Percentiles rank a stretch among this genome's conserved stretches.
These are phyloP conservation scores for Anabas testudineus DNA, from an alignment of 2,797 vertebrate genomes.

Conservation along the genomic window DNA sequence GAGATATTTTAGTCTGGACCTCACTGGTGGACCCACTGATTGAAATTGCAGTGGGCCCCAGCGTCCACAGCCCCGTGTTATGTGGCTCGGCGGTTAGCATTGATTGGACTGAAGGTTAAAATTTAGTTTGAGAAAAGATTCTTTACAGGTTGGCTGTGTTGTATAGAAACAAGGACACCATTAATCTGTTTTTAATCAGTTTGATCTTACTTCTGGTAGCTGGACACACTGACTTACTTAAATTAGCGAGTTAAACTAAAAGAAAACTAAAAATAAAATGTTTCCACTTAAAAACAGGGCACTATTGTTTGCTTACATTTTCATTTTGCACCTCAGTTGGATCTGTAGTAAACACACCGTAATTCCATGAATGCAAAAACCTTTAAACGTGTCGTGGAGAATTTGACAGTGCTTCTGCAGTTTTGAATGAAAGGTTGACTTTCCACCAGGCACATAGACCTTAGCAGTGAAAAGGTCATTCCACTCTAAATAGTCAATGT, in stretches of 20 bases:
- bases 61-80: neutral
- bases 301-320: neutral
- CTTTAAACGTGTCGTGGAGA: conserved; percentile 48
- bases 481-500: conserved; percentile 68
- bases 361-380: conserved; percentile 43
- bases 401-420: conserved; percentile 40
- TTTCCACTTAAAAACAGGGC: neutral
- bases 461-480: conserved; percentile 72
- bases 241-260: neutral
- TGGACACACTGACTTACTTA: neutral
- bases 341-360: conserved; percentile 41
- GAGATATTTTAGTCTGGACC: neutral
- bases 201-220: neutral
- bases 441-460: conserved; percentile 67
- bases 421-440: conserved; percentile 74
- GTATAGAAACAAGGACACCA: neutral
- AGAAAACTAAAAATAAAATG: neutral
- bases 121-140: neutral
- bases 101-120: neutral
- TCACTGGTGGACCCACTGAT: neutral
- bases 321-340: conserved; percentile 12
- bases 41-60: conserved; percentile 1
- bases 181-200: neutral
- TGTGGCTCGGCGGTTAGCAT: neutral
- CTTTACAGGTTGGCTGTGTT: neutral